These are phyloP conservation scores for Coenonympha glycerion DNA, from an alignment of 2,888 invertebrate species.

Conservation along the genomic window DNA sequence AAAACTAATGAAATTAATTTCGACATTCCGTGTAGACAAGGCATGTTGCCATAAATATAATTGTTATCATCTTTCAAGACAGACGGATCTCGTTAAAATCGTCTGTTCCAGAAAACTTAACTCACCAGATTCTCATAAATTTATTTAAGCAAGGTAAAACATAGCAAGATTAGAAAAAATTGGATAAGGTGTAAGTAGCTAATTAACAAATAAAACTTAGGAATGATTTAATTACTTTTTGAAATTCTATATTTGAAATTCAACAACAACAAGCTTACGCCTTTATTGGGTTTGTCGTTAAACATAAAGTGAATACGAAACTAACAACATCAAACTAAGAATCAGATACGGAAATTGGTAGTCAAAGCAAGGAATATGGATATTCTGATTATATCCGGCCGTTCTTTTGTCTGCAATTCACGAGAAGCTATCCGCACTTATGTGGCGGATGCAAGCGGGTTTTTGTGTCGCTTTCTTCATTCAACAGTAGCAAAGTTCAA, in stretches of 20 bases:
- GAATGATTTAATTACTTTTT: too few species aligned
- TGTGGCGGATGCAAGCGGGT: constrained; percentile 48
- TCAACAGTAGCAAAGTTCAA: constrained; percentile 34
- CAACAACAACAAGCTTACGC: too few species aligned
- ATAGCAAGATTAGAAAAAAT: too few species aligned
- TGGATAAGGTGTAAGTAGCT: too few species aligned
- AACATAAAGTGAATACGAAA: too few species aligned
- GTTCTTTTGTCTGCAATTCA: constrained; percentile 8
- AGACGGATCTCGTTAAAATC: neutral
- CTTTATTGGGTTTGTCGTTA: too few species aligned
- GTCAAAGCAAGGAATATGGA: neutral
- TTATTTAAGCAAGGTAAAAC: too few species aligned
- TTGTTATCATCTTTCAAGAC: neutral
- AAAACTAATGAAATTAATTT: constrained; percentile 48
- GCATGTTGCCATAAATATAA: constrained; percentile 6
- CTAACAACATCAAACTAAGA: neutral
- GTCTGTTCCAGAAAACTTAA: neutral
- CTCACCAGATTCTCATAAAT: neutral
- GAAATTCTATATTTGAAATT: too few species aligned
- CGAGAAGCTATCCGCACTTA: constrained; percentile 41
- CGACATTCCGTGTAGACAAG: constrained; percentile 31
- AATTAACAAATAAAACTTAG: too few species aligned
- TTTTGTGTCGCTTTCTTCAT: constrained; percentile 64
- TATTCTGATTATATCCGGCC: neutral
- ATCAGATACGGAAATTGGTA: neutral